Evolutionary conservation across 2,888 invertebrate species (phyloP).

Genomic region (Tuberolachnus salignus): DNA sequence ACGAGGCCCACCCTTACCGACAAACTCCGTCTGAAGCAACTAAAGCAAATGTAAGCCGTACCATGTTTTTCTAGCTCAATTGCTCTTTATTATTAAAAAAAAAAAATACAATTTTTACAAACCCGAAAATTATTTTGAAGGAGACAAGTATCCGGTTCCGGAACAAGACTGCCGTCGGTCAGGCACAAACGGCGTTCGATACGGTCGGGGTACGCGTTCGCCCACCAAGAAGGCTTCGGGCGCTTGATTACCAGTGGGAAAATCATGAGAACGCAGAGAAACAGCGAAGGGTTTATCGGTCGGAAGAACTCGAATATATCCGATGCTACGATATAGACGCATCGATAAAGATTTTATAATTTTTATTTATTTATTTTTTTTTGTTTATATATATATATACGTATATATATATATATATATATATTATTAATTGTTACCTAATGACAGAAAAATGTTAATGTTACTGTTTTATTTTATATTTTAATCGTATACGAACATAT

Average conservation of each 20-base stretch:
- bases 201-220: conserved; percentile 97
- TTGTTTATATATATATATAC: too few species aligned
- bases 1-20: conserved; percentile 91
- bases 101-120: too few species aligned
- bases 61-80: background rate
- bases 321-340: conserved; percentile 10
- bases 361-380: background rate
- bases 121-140: conserved; percentile 4
- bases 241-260: conserved; percentile 96
- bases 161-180: conserved; percentile 83
- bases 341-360: background rate
- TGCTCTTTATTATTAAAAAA: too few species aligned
- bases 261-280: conserved; percentile 72
- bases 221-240: conserved; percentile 97
- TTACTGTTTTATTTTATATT: background rate
- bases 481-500: background rate
- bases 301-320: conserved; percentile 35
- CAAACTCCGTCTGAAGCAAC: conserved; percentile 81
- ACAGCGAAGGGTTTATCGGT: conserved; percentile 34
- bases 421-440: background rate
- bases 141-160: conserved; percentile 72
- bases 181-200: conserved; percentile 88
- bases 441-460: background rate
- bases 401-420: too few species aligned
- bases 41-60: conserved; percentile 11